A percentile compares a stretch with the other conserved stretches of the same genome.
Conservation (phyloP, 1,140 invertebrate species). For the Pseudomyrmex dendroicus region DNA sequence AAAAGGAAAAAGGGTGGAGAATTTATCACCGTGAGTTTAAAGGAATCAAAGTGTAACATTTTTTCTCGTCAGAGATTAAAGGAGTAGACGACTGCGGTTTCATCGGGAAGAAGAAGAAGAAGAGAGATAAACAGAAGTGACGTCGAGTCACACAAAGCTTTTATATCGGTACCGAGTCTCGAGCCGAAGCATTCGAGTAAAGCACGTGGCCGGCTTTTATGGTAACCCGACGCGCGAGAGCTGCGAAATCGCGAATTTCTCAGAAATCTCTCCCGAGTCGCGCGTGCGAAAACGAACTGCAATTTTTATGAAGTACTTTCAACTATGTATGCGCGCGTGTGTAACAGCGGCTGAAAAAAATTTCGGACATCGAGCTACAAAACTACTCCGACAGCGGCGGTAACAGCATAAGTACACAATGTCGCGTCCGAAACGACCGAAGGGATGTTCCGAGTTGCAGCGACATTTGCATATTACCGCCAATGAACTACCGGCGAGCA, state of each 20-base stretch:
- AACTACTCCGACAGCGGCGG: conserved; percentile 16
- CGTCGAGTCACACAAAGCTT: conserved; percentile 9
- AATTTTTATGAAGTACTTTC: conserved; percentile 48
- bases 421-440: conserved; percentile 16
- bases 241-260: conserved; percentile 25
- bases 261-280: conserved; percentile 14
- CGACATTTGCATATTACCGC: conserved; percentile 31
- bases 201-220: conserved; percentile 8
- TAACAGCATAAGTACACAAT: conserved; percentile 38
- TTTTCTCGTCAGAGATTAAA: not conserved
- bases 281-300: conserved; percentile 6
- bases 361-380: conserved; percentile 39
- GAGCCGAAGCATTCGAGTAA: not conserved
- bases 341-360: conserved; percentile 16
- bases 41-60: not conserved
- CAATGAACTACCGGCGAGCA: not conserved
- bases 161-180: conserved; percentile 13
- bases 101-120: not conserved
- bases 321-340: not conserved
- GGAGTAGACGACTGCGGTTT: not conserved
- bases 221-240: not conserved
- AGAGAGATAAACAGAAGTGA: conserved; percentile 14
- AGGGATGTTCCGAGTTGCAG: conserved; percentile 22
- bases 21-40: not conserved
- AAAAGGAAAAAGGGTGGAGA: not conserved